A percentile compares a stretch with the other conserved stretches of the same genome.
phyloP scores from a whole-genome alignment of 2,113 vertebrate genomes.

The Puntigrus tetrazona region DNA sequence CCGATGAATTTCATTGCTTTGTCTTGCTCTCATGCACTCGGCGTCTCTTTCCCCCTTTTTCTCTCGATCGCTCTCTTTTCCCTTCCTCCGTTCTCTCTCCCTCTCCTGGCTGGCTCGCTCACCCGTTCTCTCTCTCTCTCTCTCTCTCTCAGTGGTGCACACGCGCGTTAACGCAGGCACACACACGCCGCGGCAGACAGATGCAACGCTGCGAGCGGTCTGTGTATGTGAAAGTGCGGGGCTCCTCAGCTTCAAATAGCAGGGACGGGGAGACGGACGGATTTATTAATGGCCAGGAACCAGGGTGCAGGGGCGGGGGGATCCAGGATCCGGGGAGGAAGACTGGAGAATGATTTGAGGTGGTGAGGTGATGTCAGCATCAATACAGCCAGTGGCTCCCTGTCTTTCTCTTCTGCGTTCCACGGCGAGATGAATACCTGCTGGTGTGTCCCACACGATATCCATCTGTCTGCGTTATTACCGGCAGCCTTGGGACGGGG shows the following conservation, averaged over 20 bases:
- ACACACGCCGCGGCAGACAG: constrained; percentile 67
- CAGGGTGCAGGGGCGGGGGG: constrained; percentile 62
- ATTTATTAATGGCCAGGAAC: constrained; percentile 70
- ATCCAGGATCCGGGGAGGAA: constrained; percentile 57
- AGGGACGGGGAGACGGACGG: constrained; percentile 66
- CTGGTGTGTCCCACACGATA: constrained; percentile 44
- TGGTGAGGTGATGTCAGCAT: constrained; percentile 74
- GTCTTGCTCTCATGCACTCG: constrained; percentile 66
- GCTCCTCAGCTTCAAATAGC: constrained; percentile 77
- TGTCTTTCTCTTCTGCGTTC: constrained; percentile 37
- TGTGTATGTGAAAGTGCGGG: constrained; percentile 51
- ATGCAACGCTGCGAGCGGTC: constrained; percentile 70
- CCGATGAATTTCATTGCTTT: constrained; percentile 81
- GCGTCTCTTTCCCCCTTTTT: constrained; percentile 54
- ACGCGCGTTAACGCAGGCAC: constrained; percentile 58
- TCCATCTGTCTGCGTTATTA: constrained; percentile 46
- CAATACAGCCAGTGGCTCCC: constrained; percentile 66
- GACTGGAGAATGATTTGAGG: constrained; percentile 65
- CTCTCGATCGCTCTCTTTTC: constrained; percentile 63
- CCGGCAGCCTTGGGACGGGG: constrained; percentile 20
- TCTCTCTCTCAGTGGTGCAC: constrained; percentile 60
- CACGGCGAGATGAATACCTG: constrained; percentile 32
- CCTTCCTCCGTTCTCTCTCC: constrained; percentile 63
- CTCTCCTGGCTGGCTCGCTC: constrained; percentile 49
- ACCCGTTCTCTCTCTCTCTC: constrained; percentile 53